A percentile compares a stretch with the other conserved stretches of the same genome.
Conservation (phyloP, 2,113 vertebrate species). For the Phalacrocorax pelagicus region DNA sequence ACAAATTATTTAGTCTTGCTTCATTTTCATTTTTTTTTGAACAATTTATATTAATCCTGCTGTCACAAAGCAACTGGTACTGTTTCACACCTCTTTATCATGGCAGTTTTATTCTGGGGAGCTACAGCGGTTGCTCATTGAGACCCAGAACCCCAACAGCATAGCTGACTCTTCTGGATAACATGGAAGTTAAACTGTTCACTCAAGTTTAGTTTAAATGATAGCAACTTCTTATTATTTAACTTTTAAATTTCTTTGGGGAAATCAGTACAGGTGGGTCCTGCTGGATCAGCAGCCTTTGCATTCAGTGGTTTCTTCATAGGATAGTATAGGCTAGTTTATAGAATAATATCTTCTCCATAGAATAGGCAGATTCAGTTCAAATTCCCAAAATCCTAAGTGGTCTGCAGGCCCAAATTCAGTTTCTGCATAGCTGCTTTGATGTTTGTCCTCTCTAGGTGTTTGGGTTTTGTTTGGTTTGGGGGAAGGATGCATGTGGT, state of each 20-base stretch:
- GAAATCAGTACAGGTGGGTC: not conserved
- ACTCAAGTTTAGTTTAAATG: not conserved
- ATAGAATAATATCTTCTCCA: not conserved
- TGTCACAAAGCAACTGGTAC: not conserved
- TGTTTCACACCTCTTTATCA: constrained; percentile 2
- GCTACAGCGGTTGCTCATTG: not conserved
- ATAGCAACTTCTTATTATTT: not conserved
- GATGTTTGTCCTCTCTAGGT: not conserved
- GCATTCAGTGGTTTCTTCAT: not conserved
- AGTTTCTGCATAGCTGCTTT: not conserved
- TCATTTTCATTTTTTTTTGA: not conserved
- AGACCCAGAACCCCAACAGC: not conserved
- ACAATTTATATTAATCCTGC: not conserved
- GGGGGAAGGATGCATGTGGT: rapidly evolving
- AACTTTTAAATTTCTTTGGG: not conserved
- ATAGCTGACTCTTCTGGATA: not conserved
- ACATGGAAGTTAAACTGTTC: not conserved
- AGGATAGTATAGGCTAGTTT: not conserved
- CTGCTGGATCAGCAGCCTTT: not conserved
- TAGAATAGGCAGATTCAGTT: not conserved
- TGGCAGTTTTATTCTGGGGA: not conserved
- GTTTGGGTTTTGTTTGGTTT: not conserved
- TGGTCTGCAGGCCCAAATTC: not conserved
- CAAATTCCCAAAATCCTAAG: not conserved
- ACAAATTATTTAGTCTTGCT: not conserved